A percentile compares a stretch with the other conserved stretches of the same genome.
Conservation (phyloP, 2,888 invertebrate species). For the Molorchus minor region DNA sequence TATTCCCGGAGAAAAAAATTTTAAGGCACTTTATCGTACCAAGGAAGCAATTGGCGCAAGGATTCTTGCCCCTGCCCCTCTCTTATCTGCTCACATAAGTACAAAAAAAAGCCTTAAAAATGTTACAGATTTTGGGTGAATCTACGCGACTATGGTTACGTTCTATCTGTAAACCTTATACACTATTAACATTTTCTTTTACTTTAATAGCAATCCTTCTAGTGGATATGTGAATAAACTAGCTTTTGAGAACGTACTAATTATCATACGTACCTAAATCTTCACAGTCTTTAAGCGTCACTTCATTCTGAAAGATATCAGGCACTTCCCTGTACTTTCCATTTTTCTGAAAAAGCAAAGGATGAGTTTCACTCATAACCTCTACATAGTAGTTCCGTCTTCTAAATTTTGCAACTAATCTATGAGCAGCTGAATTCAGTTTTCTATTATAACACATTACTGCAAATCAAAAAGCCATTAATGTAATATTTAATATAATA, state of each 20-base stretch:
- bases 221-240: neutral
- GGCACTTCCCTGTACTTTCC: slow-evolving; percentile 42
- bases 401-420: slow-evolving; percentile 63
- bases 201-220: neutral
- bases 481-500: too few relatives aligned
- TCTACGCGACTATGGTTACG: too few relatives aligned
- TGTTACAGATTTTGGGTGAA: too few relatives aligned
- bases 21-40: too few relatives aligned
- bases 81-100: too few relatives aligned
- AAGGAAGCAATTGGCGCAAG: too few relatives aligned
- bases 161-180: too few relatives aligned
- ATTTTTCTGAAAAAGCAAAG: slow-evolving; percentile 53
- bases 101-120: too few relatives aligned
- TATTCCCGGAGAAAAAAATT: too few relatives aligned
- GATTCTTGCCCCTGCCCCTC: too few relatives aligned
- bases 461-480: slow-evolving; percentile 51
- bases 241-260: too few relatives aligned
- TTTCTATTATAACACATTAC: slow-evolving; percentile 75
- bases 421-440: slow-evolving; percentile 66
- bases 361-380: slow-evolving; percentile 63
- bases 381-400: slow-evolving; percentile 68
- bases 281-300: slow-evolving; percentile 61
- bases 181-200: too few relatives aligned
- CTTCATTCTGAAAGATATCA: slow-evolving; percentile 52
- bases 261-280: slow-evolving; percentile 58